Conservation (phyloP, 2,888 invertebrate species). For the Gymnoscelis rufifasciata region DNA sequence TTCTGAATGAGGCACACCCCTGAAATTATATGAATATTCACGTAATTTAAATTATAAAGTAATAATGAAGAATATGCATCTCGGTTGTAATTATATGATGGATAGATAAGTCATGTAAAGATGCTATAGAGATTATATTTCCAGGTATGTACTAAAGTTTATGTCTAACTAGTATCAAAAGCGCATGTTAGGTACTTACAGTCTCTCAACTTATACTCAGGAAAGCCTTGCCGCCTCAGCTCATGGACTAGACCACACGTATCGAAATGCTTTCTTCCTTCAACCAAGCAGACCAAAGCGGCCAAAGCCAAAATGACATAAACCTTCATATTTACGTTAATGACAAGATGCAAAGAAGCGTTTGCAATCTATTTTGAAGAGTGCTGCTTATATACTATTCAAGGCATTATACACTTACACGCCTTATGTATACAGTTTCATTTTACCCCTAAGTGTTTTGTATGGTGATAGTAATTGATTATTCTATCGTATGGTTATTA, state of each 20-base stretch:
- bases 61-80: no score
- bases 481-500: neutral
- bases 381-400: slow-evolving; percentile 24
- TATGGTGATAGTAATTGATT: slow-evolving; percentile 4
- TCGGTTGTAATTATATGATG: no score
- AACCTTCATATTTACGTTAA: slow-evolving; percentile 30
- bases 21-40: no score
- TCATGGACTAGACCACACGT: slow-evolving; percentile 45
- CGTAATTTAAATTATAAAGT: no score
- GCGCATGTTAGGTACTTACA: no score
- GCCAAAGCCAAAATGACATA: slow-evolving; percentile 18
- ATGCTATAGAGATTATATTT: no score
- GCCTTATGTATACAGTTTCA: slow-evolving; percentile 2
- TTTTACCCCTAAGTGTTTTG: slow-evolving; percentile 3
- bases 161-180: no score
- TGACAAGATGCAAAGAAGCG: neutral
- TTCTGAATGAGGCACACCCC: slow-evolving; percentile 75
- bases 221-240: slow-evolving; percentile 43
- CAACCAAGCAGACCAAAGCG: slow-evolving; percentile 23
- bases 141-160: no score
- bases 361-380: slow-evolving; percentile 4
- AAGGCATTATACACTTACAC: no score
- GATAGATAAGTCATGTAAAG: no score
- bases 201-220: slow-evolving; percentile 41
- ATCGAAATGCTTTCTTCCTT: slow-evolving; percentile 36